Percentiles rank a stretch among this genome's conserved stretches.
Evolutionary conservation across 2,888 invertebrate species (phyloP).

Genomic region (Mactromeris polynyma): DNA sequence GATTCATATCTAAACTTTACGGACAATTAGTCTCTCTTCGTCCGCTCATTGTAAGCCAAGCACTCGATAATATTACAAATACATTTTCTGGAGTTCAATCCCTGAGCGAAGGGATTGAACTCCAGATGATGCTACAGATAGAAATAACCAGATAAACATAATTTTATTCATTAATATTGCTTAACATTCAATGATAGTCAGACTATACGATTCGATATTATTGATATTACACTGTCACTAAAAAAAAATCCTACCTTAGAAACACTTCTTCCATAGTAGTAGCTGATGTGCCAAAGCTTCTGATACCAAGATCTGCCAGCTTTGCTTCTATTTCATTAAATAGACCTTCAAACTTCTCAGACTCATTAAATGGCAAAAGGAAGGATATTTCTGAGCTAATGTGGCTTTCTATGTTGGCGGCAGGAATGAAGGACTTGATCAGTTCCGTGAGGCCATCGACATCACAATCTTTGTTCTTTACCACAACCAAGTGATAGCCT

Average conservation of each 20-base stretch:
- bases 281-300: conserved; percentile 94
- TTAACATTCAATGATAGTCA: no score
- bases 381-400: conserved; percentile 84
- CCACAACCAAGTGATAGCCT: conserved; percentile 93
- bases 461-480: conserved; percentile 89
- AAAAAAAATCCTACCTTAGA: conserved; percentile 82
- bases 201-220: no score
- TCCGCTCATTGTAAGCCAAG: no score
- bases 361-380: conserved; percentile 82
- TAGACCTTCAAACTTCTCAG: conserved; percentile 78
- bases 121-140: no score
- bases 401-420: conserved; percentile 89
- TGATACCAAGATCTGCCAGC: conserved; percentile 89
- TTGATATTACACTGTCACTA: no score
- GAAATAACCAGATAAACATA: no score
- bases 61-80: no score
- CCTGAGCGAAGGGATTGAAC: no score
- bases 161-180: no score
- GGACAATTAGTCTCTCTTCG: no score
- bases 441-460: conserved; percentile 89
- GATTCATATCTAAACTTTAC: no score
- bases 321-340: conserved; percentile 81
- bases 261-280: conserved; percentile 96
- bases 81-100: no score
- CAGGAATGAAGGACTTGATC: conserved; percentile 90